phyloP scores from a whole-genome alignment of 1,140 invertebrate species.

The Macrostomum lignano region DNA sequence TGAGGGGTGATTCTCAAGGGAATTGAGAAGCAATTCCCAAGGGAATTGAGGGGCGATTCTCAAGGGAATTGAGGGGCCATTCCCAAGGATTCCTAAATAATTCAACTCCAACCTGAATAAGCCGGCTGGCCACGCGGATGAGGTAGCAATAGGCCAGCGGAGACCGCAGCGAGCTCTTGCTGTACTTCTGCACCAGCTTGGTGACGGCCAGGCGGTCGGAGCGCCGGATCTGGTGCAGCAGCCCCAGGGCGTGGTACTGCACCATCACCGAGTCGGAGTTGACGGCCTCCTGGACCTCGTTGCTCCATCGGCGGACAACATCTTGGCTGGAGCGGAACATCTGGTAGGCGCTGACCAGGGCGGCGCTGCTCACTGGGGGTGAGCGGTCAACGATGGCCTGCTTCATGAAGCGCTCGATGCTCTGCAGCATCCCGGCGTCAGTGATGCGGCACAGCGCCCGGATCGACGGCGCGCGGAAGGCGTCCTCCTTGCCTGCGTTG shows the following conservation, averaged over 20 bases:
- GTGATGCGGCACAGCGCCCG: constrained; percentile 84
- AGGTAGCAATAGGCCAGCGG: constrained; percentile 75
- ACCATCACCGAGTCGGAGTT: constrained; percentile 46
- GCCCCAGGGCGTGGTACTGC: constrained; percentile 81
- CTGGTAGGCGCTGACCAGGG: constrained; percentile 36
- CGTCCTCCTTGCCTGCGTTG: constrained; percentile 51
- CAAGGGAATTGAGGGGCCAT: too few species aligned
- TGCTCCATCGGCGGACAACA: constrained; percentile 81
- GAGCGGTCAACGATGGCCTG: constrained; percentile 89
- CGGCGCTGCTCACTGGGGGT: constrained; percentile 69
- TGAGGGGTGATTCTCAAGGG: too few species aligned
- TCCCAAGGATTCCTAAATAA: too few species aligned
- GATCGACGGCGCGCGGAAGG: constrained; percentile 76
- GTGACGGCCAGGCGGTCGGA: constrained; percentile 73
- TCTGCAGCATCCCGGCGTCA: constrained; percentile 71
- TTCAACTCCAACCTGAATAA: constrained; percentile 68
- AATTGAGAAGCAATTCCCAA: too few species aligned
- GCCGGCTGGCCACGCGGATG: constrained; percentile 67
- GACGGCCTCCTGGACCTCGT: constrained; percentile 81
- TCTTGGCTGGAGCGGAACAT: constrained; percentile 57
- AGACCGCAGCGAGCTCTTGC: constrained; percentile 47
- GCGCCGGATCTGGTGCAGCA: constrained; percentile 71
- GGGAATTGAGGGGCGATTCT: too few species aligned
- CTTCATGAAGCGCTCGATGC: constrained; percentile 96
- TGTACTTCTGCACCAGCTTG: constrained; percentile 67